Conservation (phyloP, 2,888 invertebrate species). For the Perdita meconis region DNA sequence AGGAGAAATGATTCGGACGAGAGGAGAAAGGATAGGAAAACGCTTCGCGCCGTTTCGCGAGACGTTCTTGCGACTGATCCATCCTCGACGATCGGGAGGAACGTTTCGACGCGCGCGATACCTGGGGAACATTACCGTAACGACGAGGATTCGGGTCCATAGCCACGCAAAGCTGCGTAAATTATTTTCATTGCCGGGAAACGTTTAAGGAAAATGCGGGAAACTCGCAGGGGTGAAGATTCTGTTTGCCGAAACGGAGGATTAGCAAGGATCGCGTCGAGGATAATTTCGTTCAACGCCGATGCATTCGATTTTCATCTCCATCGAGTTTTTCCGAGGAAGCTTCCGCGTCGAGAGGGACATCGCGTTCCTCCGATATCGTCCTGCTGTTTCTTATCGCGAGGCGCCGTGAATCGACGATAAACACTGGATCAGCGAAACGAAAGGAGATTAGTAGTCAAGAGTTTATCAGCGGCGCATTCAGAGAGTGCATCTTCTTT, state of each 20-base stretch:
- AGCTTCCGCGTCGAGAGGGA: constrained; percentile 6
- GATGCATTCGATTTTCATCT: constrained; percentile 30
- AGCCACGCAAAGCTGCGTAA: neutral
- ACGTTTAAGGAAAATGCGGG: too few relatives aligned
- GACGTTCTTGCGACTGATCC: neutral
- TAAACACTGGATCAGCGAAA: constrained; percentile 23
- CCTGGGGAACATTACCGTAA: neutral
- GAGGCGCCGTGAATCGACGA: constrained; percentile 6
- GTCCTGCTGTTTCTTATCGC: too few relatives aligned
- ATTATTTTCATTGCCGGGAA: neutral
- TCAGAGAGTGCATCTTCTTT: constrained; percentile 7
- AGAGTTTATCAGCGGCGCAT: constrained; percentile 17
- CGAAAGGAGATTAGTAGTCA: constrained; percentile 41
- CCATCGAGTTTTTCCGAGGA: neutral
- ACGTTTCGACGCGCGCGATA: neutral
- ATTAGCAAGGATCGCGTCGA: neutral
- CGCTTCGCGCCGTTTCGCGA: too few relatives aligned
- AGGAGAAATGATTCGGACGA: constrained; percentile 44
- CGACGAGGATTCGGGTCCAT: neutral
- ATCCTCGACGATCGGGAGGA: neutral
- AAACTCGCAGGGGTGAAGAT: too few relatives aligned
- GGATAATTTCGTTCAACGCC: constrained; percentile 24
- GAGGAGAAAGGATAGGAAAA: too few relatives aligned
- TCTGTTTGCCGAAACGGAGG: too few relatives aligned
- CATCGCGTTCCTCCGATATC: neutral